phyloP scores from a whole-genome alignment of 2,113 vertebrate genomes.

The Channa argus region DNA sequence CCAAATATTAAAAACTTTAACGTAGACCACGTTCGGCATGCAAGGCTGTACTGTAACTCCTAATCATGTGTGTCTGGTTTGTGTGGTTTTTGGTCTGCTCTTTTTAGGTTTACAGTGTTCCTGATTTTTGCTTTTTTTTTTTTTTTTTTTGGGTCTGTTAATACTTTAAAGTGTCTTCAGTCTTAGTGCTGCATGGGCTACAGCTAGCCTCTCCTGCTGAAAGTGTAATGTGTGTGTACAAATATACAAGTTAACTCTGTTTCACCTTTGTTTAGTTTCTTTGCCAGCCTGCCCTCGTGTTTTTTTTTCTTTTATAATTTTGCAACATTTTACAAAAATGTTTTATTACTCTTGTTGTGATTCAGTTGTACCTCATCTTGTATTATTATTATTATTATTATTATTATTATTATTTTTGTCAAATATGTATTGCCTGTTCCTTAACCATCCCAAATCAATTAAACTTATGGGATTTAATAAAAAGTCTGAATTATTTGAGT shows the following conservation, averaged over 20 bases:
- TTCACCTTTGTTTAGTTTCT: background rate
- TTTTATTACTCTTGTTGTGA: conserved; percentile 24
- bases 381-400: conserved; percentile 19
- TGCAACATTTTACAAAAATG: background rate
- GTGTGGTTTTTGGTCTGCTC: conserved; percentile 30
- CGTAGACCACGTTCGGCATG: conserved; percentile 46
- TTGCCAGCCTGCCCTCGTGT: background rate
- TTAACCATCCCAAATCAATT: conserved; percentile 53
- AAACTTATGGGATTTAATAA: conserved; percentile 74
- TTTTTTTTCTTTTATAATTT: conserved; percentile 11
- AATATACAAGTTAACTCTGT: conserved; percentile 9
- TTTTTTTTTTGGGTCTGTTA: conserved; percentile 19
- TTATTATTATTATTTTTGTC: conserved; percentile 27
- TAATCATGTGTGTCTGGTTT: background rate
- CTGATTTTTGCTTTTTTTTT: background rate
- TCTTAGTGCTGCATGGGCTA: conserved; percentile 61
- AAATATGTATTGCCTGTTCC: conserved; percentile 64
- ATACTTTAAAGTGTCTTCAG: conserved; percentile 28
- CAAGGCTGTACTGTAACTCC: conserved; percentile 14
- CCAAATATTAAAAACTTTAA: background rate
- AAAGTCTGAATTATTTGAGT: conserved; percentile 62
- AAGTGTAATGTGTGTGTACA: background rate
- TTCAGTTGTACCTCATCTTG: conserved; percentile 38
- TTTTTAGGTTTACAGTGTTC: background rate
- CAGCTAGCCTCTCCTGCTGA: conserved; percentile 8